These are phyloP conservation scores for Onychorhynchus coronatus DNA, from an alignment of 2,113 vertebrate species.

Conservation along the genomic window DNA sequence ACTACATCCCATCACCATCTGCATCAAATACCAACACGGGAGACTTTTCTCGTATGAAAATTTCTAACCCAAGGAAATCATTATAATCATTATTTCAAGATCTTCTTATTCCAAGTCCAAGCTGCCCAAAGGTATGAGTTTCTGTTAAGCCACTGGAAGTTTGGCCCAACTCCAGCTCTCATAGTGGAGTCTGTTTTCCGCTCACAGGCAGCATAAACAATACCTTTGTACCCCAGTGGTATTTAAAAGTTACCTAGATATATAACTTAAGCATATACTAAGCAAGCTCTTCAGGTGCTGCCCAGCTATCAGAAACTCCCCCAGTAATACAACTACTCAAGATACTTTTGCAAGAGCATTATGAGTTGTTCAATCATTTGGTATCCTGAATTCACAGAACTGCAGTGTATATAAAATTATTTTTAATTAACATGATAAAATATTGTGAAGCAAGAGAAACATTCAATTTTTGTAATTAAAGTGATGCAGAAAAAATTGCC, in stretches of 20 bases:
- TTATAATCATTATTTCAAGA: background rate
- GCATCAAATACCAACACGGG: rapidly evolving
- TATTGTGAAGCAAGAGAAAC: constrained; percentile 11
- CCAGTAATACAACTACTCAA: background rate
- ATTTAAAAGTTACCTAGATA: background rate
- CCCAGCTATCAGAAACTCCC: background rate
- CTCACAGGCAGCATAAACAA: background rate
- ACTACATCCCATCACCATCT: background rate
- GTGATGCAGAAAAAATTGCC: background rate
- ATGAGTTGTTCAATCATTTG: background rate
- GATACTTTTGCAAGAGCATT: background rate
- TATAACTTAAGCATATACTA: background rate
- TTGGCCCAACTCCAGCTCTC: background rate
- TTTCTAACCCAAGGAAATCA: background rate
- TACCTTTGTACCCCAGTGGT: background rate
- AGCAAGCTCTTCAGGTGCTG: background rate
- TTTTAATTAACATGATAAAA: constrained; percentile 54
- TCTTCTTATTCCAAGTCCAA: background rate
- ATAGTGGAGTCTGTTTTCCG: background rate
- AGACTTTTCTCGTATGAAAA: background rate
- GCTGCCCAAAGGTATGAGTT: background rate
- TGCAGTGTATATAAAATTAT: background rate
- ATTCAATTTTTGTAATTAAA: constrained; percentile 38
- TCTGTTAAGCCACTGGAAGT: background rate
- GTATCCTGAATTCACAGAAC: constrained; percentile 1